Evolutionary conservation across 2,888 invertebrate genomes (phyloP).

Genomic region (Ditula angustiorana): DNA sequence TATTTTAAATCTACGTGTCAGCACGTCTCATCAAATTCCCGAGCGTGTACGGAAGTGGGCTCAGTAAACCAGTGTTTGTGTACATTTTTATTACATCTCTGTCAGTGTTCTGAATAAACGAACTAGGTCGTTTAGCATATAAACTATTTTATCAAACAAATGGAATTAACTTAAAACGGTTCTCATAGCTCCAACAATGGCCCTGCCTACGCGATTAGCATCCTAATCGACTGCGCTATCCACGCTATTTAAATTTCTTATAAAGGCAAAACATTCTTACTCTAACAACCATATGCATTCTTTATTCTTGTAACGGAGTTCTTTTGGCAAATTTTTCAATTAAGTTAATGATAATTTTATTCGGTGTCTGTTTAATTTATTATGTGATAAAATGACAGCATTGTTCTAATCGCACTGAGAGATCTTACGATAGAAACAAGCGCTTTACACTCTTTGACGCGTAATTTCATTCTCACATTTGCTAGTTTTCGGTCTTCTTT

Average conservation of each 20-base stretch:
- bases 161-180: constrained; percentile 33
- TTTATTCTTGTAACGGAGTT: constrained; percentile 23
- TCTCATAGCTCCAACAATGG: constrained; percentile 38
- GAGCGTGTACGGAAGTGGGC: constrained; percentile 23
- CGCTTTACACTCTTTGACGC: not conserved
- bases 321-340: constrained; percentile 31
- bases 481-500: not conserved
- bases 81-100: constrained; percentile 26
- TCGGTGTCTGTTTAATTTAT: constrained; percentile 23
- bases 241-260: constrained; percentile 29
- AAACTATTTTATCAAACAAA: constrained; percentile 36
- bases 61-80: constrained; percentile 24
- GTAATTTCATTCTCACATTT: not conserved
- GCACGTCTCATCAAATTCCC: constrained; percentile 6
- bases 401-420: constrained; percentile 17
- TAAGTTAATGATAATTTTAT: constrained; percentile 33
- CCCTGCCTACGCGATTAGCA: constrained; percentile 41
- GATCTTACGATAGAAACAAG: constrained; percentile 1
- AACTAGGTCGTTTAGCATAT: constrained; percentile 33
- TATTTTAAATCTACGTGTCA: not conserved
- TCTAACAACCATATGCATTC: constrained; percentile 11
- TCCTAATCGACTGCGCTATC: constrained; percentile 42
- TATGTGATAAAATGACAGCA: constrained; percentile 29
- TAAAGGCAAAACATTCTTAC: constrained; percentile 13
- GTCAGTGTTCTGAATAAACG: constrained; percentile 25